Conservation (phyloP, 2,797 vertebrate genomes). For the Helarctos malayanus region DNA sequence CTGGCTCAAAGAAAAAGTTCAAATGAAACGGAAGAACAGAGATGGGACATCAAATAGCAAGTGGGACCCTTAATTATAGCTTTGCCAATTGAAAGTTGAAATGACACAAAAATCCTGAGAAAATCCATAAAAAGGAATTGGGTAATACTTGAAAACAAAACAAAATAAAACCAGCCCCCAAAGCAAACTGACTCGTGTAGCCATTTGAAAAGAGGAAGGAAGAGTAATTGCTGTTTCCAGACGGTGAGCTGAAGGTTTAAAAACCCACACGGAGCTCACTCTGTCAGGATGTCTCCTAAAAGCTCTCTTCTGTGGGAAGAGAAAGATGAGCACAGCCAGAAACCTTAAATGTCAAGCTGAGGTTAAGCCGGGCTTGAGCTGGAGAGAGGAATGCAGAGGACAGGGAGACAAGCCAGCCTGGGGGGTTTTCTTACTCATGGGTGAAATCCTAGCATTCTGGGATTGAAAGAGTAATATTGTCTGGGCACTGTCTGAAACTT, state of each 20-base stretch:
- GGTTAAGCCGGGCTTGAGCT: neutral
- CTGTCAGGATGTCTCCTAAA: neutral
- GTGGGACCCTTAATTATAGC: slow-evolving; percentile 58
- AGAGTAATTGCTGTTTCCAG: slow-evolving; percentile 3
- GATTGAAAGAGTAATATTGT: neutral
- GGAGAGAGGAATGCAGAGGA: neutral
- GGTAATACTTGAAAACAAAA: slow-evolving; percentile 17
- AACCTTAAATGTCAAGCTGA: slow-evolving; percentile 51
- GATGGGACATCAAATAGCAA: slow-evolving; percentile 40
- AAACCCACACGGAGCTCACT: neutral
- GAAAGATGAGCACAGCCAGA: neutral
- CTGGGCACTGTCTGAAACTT: neutral
- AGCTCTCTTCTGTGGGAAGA: neutral
- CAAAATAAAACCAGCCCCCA: neutral
- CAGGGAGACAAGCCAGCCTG: neutral
- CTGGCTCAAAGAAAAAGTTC: slow-evolving; percentile 54
- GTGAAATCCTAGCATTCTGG: slow-evolving; percentile 36
- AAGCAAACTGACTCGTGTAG: slow-evolving; percentile 31
- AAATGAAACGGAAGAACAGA: slow-evolving; percentile 38
- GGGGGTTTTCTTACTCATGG: slow-evolving; percentile 2
- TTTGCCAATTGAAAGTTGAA: slow-evolving; percentile 61
- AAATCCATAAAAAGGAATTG: slow-evolving; percentile 54
- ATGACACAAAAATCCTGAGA: slow-evolving; percentile 46
- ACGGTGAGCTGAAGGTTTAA: slow-evolving; percentile 5
- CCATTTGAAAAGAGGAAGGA: slow-evolving; percentile 59